phyloP scores from a whole-genome alignment of 92 coral and sea anemone genomes.

The Nematostella vectensis region DNA sequence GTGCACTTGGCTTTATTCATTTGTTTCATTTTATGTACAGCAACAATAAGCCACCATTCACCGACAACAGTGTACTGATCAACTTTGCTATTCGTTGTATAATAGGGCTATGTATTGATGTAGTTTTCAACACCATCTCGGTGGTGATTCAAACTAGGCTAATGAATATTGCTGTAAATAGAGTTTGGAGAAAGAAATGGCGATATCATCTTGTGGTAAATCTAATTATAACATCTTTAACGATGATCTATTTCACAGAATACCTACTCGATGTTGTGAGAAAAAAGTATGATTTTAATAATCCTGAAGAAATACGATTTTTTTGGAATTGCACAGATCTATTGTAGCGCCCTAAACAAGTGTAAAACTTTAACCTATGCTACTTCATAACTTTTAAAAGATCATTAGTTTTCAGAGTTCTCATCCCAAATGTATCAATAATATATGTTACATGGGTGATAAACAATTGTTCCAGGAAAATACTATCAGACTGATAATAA shows the following conservation, averaged over 20 bases:
- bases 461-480: too few relatives aligned
- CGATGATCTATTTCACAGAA: constrained; percentile 31
- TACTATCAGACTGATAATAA: too few relatives aligned
- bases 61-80: constrained; percentile 10
- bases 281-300: constrained; percentile 7
- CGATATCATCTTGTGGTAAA: constrained; percentile 23
- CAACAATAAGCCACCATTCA: constrained; percentile 8
- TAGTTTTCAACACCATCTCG: constrained; percentile 36
- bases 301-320: not conserved
- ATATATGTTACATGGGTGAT: too few relatives aligned
- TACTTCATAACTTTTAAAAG: too few relatives aligned
- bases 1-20: constrained; percentile 28
- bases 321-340: constrained; percentile 11
- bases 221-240: constrained; percentile 10
- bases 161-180: constrained; percentile 24
- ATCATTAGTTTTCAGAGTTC: not conserved
- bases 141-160: constrained; percentile 24
- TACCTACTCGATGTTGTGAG: constrained; percentile 15
- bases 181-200: constrained; percentile 42
- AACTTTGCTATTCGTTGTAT: constrained; percentile 22
- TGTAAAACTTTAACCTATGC: too few relatives aligned
- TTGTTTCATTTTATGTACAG: constrained; percentile 28
- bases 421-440: not conserved
- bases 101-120: constrained; percentile 33
- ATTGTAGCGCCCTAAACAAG: too few relatives aligned